phyloP scores from a whole-genome alignment of 2,113 vertebrate species.

The Falco punctatus region DNA sequence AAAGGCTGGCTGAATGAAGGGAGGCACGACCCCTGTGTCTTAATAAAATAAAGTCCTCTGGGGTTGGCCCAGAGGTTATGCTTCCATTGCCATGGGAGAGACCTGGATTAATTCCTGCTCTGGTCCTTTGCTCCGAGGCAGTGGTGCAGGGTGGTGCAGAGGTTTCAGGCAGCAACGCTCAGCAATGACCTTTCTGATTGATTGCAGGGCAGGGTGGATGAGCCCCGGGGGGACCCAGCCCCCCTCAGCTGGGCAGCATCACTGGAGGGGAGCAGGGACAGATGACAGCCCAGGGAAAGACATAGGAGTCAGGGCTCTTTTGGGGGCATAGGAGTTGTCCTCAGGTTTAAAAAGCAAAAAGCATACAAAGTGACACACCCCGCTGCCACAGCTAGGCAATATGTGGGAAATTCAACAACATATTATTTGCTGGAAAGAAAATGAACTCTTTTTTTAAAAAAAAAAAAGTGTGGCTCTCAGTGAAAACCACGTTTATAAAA shows the following conservation, averaged over 20 bases:
- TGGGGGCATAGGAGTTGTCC: not conserved
- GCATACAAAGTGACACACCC: not conserved
- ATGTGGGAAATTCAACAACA: constrained; percentile 50
- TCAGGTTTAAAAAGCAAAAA: not conserved
- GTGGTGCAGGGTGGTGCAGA: not conserved
- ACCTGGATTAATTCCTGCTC: constrained; percentile 33
- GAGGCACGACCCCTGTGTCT: not conserved
- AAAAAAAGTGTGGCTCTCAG: not conserved
- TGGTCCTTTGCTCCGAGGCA: not conserved
- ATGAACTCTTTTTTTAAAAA: not conserved
- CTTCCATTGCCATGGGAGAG: not conserved
- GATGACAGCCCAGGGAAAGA: not conserved
- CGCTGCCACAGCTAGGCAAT: not conserved
- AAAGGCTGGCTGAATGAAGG: constrained; percentile 21
- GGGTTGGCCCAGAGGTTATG: not conserved
- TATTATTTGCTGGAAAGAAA: constrained; percentile 55
- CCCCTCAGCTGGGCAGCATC: not conserved
- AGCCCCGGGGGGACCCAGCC: not conserved
- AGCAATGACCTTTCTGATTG: not conserved
- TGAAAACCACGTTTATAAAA: constrained; percentile 44
- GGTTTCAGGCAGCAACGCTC: not conserved
- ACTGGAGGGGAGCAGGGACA: accelerated
- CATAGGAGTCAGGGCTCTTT: not conserved
- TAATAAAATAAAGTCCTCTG: constrained; percentile 44
- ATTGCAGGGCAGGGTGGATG: not conserved